These are phyloP conservation scores for Gadopsis bispinosus DNA, from an alignment of 2,797 vertebrate genomes.

Conservation along the genomic window DNA sequence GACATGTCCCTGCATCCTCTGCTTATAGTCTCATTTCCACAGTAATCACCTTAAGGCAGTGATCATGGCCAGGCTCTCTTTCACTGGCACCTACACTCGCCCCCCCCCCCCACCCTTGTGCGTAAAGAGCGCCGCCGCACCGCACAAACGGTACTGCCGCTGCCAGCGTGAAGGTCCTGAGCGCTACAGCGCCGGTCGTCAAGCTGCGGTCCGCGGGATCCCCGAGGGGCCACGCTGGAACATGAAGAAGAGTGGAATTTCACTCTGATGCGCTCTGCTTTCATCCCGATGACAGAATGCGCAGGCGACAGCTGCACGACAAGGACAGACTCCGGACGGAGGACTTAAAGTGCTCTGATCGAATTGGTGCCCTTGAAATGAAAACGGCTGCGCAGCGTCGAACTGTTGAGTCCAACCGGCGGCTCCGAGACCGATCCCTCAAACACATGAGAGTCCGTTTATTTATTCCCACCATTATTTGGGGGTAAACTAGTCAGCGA, in stretches of 20 bases:
- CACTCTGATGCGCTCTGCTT: constrained; percentile 61
- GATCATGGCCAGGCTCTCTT: no score
- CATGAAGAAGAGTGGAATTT: constrained; percentile 66
- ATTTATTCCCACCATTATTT: not conserved
- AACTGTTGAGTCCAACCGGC: constrained; percentile 2
- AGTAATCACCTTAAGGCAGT: no score
- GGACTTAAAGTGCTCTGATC: constrained; percentile 24
- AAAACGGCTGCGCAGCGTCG: not conserved
- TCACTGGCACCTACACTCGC: no score
- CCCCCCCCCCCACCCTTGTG: constrained; percentile 19
- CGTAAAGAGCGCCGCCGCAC: constrained; percentile 75
- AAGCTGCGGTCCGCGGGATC: constrained; percentile 39
- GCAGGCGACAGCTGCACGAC: no score
- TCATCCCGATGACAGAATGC: constrained; percentile 44
- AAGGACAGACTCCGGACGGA: no score
- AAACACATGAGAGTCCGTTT: not conserved
- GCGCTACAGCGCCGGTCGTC: constrained; percentile 42
- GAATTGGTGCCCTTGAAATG: constrained; percentile 11
- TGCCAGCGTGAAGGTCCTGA: constrained; percentile 24
- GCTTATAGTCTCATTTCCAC: not conserved
- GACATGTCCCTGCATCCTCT: not conserved
- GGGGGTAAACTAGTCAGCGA: not conserved
- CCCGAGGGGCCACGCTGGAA: constrained; percentile 43
- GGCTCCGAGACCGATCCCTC: not conserved
- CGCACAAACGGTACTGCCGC: constrained; percentile 57